Base-by-base conservation (phyloP, 2,888 invertebrate genomes). In the Lottia scabra region DNA sequence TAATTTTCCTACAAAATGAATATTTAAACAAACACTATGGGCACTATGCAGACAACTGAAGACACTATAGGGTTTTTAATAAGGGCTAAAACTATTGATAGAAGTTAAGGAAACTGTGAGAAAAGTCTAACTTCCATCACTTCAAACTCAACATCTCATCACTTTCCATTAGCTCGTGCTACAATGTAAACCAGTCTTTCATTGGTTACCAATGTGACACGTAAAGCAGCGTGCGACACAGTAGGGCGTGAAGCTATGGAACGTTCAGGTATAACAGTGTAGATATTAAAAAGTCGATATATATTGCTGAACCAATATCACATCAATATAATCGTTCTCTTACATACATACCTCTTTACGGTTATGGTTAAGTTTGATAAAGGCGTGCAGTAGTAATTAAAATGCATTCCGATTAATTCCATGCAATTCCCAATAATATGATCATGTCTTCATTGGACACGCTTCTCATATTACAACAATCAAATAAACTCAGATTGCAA, bases 181-280 rank as follows among this genome's bases (percentile, higher is more conserved):
- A 56, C 56, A 12, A 56, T 56, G 23, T 56, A 12, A 56, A 19
- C 19, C 19, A 56, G 56, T 23, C 23, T 19, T 56, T 56, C 56
- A 56, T 56, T 56, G 56, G 56, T 56, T 56, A 56, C 56, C 23
- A 23, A 56, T 56, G 56, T 56, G 56, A 56, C 56, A 56, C 56
- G 56, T 56, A 56, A 56, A 56, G 56, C 56, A 56, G 56, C 56
- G 56, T 56, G 56, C 56, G 56, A 56, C 56, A 56, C 56, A 56
- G 56, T 23, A 23, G 56, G 56, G 56, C 23, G 56, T 56, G 23
- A 56, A 56, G 23, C 23, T 23, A 56, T 56, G 23, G 19, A 56
- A 56, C 56, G 56, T 56, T 56, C 56, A 56, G 56, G 56, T 56
- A 56, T 13, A 56, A 56, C 56, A 12, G 56, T 56, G 13, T 56